Percentiles rank a stretch among this genome's conserved stretches.
These are phyloP conservation scores for Bos taurus DNA, from an alignment of 2,113 vertebrate genomes.

Conservation along the genomic window ARS-UCD2.0 NC_037350.1:31238501-31239000, in stretches of 20 bases:
- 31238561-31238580: neutral
- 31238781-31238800: slow-evolving; percentile 65
- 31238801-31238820: fast-evolving
- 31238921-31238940: slow-evolving; percentile 7
- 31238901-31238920: slow-evolving; percentile 74
- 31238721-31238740: slow-evolving; percentile 9
- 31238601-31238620: slow-evolving; percentile 67
- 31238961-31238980: slow-evolving; percentile 77
- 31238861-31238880: neutral
- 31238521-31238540: neutral
- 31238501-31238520: neutral
- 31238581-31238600: slow-evolving; percentile 83
- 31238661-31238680: fast-evolving
- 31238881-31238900: slow-evolving; percentile 62
- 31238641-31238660: slow-evolving; percentile 56
- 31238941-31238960: slow-evolving; percentile 52
- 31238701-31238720: neutral
- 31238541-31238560: neutral
- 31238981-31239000: slow-evolving; percentile 33
- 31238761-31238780: slow-evolving; percentile 75
- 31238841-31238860: slow-evolving; percentile 78
- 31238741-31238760: slow-evolving; percentile 37
- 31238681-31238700: neutral
- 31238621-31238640: neutral
- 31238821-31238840: neutral